Conservation (phyloP, 2,888 invertebrate species). For the Drosophila demipolita region DNA sequence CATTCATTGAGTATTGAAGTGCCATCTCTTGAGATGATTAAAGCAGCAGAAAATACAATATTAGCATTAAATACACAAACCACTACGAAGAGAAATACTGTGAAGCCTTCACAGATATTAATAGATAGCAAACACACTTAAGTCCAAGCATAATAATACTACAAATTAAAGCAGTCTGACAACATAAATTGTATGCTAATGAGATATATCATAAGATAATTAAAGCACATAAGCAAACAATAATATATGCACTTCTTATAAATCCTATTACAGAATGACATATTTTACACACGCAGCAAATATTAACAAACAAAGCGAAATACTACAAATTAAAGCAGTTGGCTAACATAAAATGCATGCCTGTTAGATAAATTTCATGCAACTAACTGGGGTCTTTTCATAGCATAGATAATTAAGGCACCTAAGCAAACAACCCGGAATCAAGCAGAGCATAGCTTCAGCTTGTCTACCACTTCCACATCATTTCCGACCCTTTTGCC, state of each 20-base stretch:
- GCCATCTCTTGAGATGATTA: not conserved
- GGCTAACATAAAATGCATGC: not conserved
- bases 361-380: slow-evolving; percentile 8
- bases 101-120: not conserved
- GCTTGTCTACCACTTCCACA: slow-evolving; percentile 55
- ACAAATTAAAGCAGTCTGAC: slow-evolving; percentile 1
- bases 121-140: not conserved
- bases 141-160: not conserved
- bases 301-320: not conserved
- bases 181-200: not conserved
- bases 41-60: not conserved
- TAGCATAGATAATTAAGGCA: slow-evolving; percentile 52
- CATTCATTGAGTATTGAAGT: not conserved
- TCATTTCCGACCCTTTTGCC: slow-evolving; percentile 67
- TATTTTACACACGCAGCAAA: not conserved
- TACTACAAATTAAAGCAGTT: slow-evolving; percentile 12
- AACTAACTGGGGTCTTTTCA: slow-evolving; percentile 3
- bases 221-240: not conserved
- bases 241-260: not conserved
- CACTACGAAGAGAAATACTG: not conserved
- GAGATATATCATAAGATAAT: not conserved
- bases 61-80: not conserved
- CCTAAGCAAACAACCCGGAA: slow-evolving; percentile 56
- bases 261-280: not conserved
- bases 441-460: slow-evolving; percentile 44